A percentile compares a stretch with the other conserved stretches of the same genome.
phyloP scores from a whole-genome alignment of 2,113 vertebrate species.

The Campylomormyrus tamandua region DNA sequence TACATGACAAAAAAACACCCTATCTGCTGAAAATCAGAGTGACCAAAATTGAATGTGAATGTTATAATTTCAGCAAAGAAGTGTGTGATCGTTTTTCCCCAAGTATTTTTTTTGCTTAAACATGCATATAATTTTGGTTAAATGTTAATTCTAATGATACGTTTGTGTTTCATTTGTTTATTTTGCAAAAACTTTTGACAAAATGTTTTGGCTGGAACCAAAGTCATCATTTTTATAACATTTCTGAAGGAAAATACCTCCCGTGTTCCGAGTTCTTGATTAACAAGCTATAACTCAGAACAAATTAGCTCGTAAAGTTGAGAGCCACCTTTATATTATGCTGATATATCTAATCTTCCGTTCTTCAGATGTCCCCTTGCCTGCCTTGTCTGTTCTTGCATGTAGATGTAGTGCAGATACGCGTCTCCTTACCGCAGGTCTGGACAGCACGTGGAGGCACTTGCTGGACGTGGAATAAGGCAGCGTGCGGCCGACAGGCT shows the following conservation, averaged over 20 bases:
- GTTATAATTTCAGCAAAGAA: not conserved
- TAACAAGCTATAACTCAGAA: not conserved
- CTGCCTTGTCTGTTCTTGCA: not conserved
- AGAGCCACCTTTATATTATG: not conserved
- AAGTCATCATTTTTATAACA: not conserved
- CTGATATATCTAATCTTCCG: not conserved
- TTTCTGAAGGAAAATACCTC: not conserved
- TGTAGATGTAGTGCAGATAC: not conserved
- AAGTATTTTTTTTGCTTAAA: not conserved
- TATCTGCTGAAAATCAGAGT: not conserved
- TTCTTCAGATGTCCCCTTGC: not conserved
- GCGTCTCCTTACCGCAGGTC: conserved; percentile 65
- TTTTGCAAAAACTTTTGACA: not conserved
- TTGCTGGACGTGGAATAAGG: conserved; percentile 53
- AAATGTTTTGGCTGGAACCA: not conserved
- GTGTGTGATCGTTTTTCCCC: not conserved
- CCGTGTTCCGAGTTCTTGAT: not conserved
- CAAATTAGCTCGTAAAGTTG: not conserved
- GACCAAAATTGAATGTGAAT: too few relatives aligned
- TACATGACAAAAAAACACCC: not conserved
- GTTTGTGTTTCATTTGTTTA: too few relatives aligned
- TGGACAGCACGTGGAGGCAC: conserved; percentile 71
- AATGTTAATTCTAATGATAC: too few relatives aligned
- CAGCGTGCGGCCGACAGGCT: conserved; percentile 57
- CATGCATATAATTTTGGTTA: not conserved